These are phyloP conservation scores for Mustela nigripes DNA, from an alignment of 2,113 vertebrate genomes.

Conservation along the genomic window DNA sequence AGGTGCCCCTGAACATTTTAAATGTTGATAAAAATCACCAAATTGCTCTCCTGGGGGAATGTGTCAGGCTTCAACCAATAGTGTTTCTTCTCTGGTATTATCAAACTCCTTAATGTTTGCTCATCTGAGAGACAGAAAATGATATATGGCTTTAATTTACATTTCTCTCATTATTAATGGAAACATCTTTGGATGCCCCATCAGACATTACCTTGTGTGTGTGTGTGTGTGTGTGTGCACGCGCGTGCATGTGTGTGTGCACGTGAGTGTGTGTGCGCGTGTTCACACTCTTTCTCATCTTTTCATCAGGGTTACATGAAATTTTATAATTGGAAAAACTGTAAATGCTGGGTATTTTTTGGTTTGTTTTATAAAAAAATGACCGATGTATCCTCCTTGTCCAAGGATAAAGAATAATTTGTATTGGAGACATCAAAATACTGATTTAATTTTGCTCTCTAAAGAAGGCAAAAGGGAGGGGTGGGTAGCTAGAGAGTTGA, in stretches of 20 bases:
- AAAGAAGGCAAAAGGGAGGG: not conserved
- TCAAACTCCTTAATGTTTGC: not conserved
- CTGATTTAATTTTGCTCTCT: not conserved
- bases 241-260: too few relatives aligned
- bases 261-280: too few relatives aligned
- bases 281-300: not conserved
- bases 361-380: not conserved
- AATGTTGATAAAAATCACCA: not conserved
- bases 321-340: constrained; percentile 48
- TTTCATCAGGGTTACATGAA: not conserved
- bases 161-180: constrained; percentile 14
- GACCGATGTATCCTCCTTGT: not conserved
- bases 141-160: not conserved
- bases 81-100: not conserved
- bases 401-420: not conserved
- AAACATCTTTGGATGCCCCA: not conserved
- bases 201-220: not conserved
- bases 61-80: not conserved
- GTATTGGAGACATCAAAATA: not conserved
- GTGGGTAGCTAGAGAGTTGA: not conserved
- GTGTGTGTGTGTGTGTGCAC: not conserved
- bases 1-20: not conserved
- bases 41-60: not conserved
- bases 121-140: constrained; percentile 17
- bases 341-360: not conserved